Base-by-base conservation (phyloP, 2,113 vertebrate species). In the Colaptes auratus region DNA sequence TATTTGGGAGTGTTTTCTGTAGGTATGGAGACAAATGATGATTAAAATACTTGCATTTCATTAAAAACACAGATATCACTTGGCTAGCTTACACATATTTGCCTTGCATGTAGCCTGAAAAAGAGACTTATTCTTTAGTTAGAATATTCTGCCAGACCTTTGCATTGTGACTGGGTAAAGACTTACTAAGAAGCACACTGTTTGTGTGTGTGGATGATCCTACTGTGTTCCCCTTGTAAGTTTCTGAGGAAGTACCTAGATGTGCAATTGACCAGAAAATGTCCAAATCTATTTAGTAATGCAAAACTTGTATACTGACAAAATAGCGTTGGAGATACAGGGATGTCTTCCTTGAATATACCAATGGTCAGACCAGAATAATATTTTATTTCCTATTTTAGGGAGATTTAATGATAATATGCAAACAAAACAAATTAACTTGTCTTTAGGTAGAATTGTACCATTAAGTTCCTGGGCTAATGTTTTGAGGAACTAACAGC, bases 1-100 rank as follows among this genome's bases (percentile, higher is more conserved):
- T 90, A 72, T 71, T 93, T 94, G 52, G 42, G 50, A 25, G 42
- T 95, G 74, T 76, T 95, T 27, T 91, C 95, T 93, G 55, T 82
- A 83, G 73, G n/a, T 86, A 55, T 60, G 64, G 73, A 86, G 84
- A 88, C 58, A 90, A 76, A 86, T 44, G 42, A 53, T 73, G 70
- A 76, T 92, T 84, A 81, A 96, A 79, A 82, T 77, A 65, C 46
- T 82, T 91, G 30, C 58, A 44, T 90, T 93, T 94, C 19, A 56
- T 80, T 79, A 55, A 79, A 27, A 53, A 89, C 42, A 31, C 28
- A 73, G 46, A 15, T 8, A 27, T 88, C 10, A 60, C 35, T 80
- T 84, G n/a, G 33, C 14, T 91, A 6, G 70, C 24, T 84, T 73
- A n/a, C 35, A 33, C 11, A 0, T 70, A 33, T 76, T 91, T 90